Evolutionary conservation across 2,113 vertebrate species (phyloP).

Genomic region (Psephotus haematonotus): DNA sequence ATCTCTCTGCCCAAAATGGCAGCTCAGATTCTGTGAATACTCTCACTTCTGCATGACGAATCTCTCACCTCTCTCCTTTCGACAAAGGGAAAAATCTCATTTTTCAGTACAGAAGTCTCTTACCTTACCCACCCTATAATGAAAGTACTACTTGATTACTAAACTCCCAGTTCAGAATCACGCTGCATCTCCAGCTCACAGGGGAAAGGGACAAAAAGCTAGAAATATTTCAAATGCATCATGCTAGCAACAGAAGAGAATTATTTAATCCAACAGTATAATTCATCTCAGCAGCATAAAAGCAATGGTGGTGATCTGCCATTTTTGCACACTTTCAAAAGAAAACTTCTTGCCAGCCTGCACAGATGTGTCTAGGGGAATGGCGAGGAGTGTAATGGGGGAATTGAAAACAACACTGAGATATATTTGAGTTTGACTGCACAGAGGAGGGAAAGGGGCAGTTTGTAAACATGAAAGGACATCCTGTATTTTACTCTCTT

Average conservation of each 20-base stretch:
- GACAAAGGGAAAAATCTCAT: accelerated
- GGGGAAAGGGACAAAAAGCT: not conserved
- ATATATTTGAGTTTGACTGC: not conserved
- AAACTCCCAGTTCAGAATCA: not conserved
- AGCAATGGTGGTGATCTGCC: not conserved
- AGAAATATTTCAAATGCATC: not conserved
- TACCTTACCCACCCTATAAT: not conserved
- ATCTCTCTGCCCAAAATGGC: not conserved
- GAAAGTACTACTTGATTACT: not conserved
- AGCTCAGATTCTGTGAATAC: not conserved
- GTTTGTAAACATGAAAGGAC: not conserved
- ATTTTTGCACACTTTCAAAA: not conserved
- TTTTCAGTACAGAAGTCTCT: not conserved
- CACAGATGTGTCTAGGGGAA: not conserved
- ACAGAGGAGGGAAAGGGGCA: not conserved
- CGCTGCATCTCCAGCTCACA: not conserved
- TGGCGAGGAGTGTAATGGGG: not conserved
- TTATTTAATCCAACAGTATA: not conserved
- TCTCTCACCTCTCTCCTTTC: not conserved
- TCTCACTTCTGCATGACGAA: not conserved
- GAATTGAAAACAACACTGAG: not conserved
- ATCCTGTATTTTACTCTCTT: not conserved
- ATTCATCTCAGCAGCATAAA: not conserved
- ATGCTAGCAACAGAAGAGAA: not conserved
- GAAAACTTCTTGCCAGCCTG: not conserved